phyloP scores from a whole-genome alignment of 2,113 vertebrate genomes.

The Rhodinocichla rosea region DNA sequence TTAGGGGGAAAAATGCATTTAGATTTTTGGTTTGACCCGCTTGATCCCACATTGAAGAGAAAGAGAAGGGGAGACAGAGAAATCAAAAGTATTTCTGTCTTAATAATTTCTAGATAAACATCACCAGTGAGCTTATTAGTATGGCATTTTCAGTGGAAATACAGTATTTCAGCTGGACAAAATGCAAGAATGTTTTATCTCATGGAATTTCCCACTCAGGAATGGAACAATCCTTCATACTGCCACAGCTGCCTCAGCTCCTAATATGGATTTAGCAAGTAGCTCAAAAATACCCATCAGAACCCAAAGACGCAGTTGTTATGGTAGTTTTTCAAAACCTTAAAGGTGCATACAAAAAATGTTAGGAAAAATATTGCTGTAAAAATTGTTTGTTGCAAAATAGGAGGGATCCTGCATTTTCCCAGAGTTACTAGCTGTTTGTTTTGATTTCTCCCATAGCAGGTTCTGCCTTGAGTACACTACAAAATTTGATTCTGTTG shows the following conservation, averaged over 20 bases:
- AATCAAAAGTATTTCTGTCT: neutral
- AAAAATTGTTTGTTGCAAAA: neutral
- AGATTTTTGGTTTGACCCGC: neutral
- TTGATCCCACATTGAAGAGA: neutral
- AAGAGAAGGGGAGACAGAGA: neutral
- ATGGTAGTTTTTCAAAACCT: slow-evolving; percentile 12
- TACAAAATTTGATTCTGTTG: neutral
- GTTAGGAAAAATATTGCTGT: neutral
- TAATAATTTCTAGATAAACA: slow-evolving; percentile 37
- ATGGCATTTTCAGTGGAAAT: slow-evolving; percentile 57
- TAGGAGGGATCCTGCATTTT: neutral
- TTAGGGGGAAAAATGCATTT: neutral
- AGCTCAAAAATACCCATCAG: slow-evolving; percentile 46
- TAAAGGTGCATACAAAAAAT: neutral
- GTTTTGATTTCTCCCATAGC: slow-evolving; percentile 15
- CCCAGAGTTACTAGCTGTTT: neutral
- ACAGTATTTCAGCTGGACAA: slow-evolving; percentile 63
- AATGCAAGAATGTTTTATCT: slow-evolving; percentile 64
- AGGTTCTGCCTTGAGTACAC: neutral
- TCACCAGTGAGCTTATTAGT: neutral
- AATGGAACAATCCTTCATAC: slow-evolving; percentile 54
- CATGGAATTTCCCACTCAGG: slow-evolving; percentile 70
- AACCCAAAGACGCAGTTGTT: neutral
- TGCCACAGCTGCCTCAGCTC: slow-evolving; percentile 33
- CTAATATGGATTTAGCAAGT: slow-evolving; percentile 58